A percentile compares a stretch with the other conserved stretches of the same genome.
Conservation (phyloP, 2,888 invertebrate species). For the Drosophila niveifrons region DNA sequence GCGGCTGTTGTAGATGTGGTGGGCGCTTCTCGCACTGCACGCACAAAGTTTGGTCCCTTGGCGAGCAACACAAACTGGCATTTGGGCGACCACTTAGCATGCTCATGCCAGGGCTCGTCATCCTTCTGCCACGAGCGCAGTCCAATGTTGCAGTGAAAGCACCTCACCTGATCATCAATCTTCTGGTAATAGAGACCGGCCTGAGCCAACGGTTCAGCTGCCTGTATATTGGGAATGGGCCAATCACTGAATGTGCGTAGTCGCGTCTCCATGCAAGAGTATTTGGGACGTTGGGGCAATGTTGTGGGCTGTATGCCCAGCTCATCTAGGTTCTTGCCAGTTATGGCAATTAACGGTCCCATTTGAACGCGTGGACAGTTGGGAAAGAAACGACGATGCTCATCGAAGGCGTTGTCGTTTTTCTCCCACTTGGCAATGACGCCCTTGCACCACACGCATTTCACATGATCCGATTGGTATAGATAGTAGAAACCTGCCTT, state of each 20-base stretch:
- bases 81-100: conserved; percentile 96
- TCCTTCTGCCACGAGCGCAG: conserved; percentile 95
- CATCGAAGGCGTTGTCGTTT: conserved; percentile 92
- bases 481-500: conserved; percentile 94
- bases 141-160: conserved; percentile 98
- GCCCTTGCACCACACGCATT: conserved; percentile 93
- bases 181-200: conserved; percentile 96
- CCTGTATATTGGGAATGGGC: conserved; percentile 91
- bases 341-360: conserved; percentile 85
- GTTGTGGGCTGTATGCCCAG: conserved; percentile 86
- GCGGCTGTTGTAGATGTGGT: conserved; percentile 43
- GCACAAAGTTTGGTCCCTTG: conserved; percentile 92
- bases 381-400: conserved; percentile 93
- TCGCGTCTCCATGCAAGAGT: conserved; percentile 89
- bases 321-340: conserved; percentile 86
- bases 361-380: conserved; percentile 88
- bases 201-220: conserved; percentile 91
- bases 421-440: conserved; percentile 92
- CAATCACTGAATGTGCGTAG: conserved; percentile 90
- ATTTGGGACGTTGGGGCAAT: conserved; percentile 89
- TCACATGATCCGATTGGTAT: conserved; percentile 89
- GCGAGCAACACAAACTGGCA: conserved; percentile 93
- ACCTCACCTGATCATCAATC: conserved; percentile 90
- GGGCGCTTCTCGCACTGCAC: conserved; percentile 83
- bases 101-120: conserved; percentile 97